Conservation (phyloP, 2,888 invertebrate genomes). For the Frankliniella intonsa region DNA sequence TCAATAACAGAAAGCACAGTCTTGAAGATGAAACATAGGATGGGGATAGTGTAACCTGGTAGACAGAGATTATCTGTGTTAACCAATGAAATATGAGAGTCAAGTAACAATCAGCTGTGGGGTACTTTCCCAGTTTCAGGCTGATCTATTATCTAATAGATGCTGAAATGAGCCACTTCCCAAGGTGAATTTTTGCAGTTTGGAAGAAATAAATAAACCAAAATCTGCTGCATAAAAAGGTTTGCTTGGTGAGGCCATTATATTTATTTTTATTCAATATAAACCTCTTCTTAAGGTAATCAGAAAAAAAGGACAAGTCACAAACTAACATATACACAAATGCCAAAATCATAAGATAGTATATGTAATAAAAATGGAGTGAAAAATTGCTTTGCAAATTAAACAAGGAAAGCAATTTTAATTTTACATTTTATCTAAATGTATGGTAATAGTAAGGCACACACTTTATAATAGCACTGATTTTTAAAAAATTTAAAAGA, state of each 20-base stretch:
- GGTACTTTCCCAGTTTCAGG: slow-evolving; percentile 18
- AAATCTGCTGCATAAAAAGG: not conserved
- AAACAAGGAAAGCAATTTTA: slow-evolving; percentile 22
- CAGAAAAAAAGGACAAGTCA: not conserved
- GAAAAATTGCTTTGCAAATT: slow-evolving; percentile 7
- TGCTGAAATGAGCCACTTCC: not conserved
- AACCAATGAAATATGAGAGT: not conserved
- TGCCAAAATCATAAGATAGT: not conserved
- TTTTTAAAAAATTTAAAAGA: not conserved
- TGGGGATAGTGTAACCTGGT: no score
- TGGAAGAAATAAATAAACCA: slow-evolving; percentile 34
- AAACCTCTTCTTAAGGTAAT: not conserved
- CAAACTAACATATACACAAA: not conserved
- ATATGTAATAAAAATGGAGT: no score
- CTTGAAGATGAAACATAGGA: no score
- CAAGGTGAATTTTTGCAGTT: slow-evolving; percentile 40
- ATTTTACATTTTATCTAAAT: not conserved
- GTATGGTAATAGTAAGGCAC: not conserved
- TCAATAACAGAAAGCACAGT: no score
- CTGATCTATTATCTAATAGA: slow-evolving; percentile 6
- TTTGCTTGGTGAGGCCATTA: not conserved
- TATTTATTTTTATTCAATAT: slow-evolving; percentile 9
- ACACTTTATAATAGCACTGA: not conserved
- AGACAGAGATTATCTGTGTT: no score
- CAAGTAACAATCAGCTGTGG: not conserved